These are phyloP conservation scores for Watsonalla binaria DNA, from an alignment of 2,888 invertebrate genomes.

Conservation along the genomic window DNA sequence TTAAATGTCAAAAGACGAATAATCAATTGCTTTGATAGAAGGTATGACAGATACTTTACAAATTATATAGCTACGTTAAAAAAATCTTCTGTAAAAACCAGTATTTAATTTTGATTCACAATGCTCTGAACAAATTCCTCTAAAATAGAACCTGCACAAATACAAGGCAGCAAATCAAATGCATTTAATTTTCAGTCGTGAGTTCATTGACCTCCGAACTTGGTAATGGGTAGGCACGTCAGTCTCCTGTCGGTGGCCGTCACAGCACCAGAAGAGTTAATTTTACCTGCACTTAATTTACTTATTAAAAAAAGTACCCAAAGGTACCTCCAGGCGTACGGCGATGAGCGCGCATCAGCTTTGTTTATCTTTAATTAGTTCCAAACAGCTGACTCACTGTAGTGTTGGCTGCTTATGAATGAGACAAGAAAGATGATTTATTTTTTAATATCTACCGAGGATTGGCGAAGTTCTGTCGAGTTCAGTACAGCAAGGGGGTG, in stretches of 20 bases:
- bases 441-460: not conserved
- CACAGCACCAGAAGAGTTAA: constrained; percentile 61
- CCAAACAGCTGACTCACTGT: constrained; percentile 58
- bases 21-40: too few relatives aligned
- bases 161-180: constrained; percentile 2
- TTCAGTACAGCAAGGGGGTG: too few relatives aligned
- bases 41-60: too few relatives aligned
- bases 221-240: constrained; percentile 61
- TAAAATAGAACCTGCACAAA: not conserved
- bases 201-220: constrained; percentile 45
- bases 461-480: too few relatives aligned
- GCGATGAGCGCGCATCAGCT: constrained; percentile 38
- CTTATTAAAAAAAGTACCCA: constrained; percentile 41
- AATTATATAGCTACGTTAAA: too few relatives aligned
- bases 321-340: constrained; percentile 14
- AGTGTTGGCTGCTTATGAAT: constrained; percentile 11
- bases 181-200: constrained; percentile 18
- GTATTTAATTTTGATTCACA: too few relatives aligned
- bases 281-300: constrained; percentile 62
- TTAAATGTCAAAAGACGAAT: too few relatives aligned
- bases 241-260: constrained; percentile 53
- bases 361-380: constrained; percentile 68
- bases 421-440: not conserved
- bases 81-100: too few relatives aligned
- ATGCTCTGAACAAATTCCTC: too few relatives aligned